Evolutionary conservation across 2,888 invertebrate species (phyloP), one percentile per base, ranked within the genome.

Genomic region (Marronus borbonicus): DNA sequence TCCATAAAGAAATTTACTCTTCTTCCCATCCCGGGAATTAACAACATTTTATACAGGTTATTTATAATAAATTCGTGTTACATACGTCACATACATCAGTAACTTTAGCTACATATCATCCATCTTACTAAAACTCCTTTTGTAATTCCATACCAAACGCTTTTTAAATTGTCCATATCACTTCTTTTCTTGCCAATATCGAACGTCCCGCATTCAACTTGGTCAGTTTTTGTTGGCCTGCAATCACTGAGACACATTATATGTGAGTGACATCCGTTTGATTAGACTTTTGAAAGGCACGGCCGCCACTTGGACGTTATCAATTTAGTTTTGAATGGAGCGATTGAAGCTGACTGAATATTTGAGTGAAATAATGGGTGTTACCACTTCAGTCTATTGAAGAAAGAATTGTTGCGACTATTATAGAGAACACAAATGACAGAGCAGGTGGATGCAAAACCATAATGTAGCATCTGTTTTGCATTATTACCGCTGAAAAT

Each of bases 211-310:
- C 52, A 39, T 8, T 39, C 8, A 39, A 2, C 8, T 8, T 39
- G 39, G 39, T 5, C 39, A 39, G 5, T 5, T 39, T 39, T 39
- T 39, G 8, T 3, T 39, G 5, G 39, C 39, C 39, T 39, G 39
- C 39, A 39, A 12, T 65, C 24, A 39, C 17, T 14, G 39, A 36
- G 36, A 12, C 39, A 17, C 8, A 65, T 65, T 65, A 36, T 36
- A n/a, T 36, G n/a, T 3, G n/a, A 36, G 14, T 36, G 39, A 65
- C 65, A 65, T 65, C 39, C 39, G 39, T 65, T 65, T 65, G 36
- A 65, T 65, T 65, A 39, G 52, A 52, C 52, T 52, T 52, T 52
- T 4, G 4, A 52, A 52, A n/a, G 12, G 52, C 17, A n/a, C 12
- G 52, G 17, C 5, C 36, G 36, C 36, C 64, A 31, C 31, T 39